Conservation (phyloP, 1,140 invertebrate genomes). For the Bombus affinis region DNA sequence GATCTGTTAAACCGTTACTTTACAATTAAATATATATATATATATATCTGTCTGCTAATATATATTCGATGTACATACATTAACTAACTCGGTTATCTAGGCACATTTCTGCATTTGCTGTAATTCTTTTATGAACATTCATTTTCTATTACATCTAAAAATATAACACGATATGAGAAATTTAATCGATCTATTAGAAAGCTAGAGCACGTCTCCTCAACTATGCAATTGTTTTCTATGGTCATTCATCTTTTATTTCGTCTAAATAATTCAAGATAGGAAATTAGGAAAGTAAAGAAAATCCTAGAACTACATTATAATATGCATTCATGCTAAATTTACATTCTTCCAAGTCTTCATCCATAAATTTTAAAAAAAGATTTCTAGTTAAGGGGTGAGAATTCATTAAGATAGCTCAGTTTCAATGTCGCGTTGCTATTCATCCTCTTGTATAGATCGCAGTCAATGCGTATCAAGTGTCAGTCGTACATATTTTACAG, state of each 20-base stretch:
- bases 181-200: no score
- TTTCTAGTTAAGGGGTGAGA: not conserved
- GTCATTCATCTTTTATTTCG: not conserved
- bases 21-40: not conserved
- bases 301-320: not conserved
- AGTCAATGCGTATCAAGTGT: slow-evolving; percentile 15
- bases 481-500: slow-evolving; percentile 37
- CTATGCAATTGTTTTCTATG: no score
- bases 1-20: not conserved
- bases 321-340: not conserved
- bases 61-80: not conserved
- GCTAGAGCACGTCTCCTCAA: no score
- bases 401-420: no score
- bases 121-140: not conserved
- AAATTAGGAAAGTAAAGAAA: not conserved
- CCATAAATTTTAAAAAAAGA: not conserved
- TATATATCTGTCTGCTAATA: not conserved
- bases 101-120: no score
- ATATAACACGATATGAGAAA: no score
- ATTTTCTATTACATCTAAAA: not conserved
- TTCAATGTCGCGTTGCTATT: not conserved
- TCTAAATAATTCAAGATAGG: not conserved
- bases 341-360: no score
- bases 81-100: not conserved
- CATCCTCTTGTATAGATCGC: not conserved